phyloP scores from a whole-genome alignment of 2,888 invertebrate species.

The Marronus borbonicus region DNA sequence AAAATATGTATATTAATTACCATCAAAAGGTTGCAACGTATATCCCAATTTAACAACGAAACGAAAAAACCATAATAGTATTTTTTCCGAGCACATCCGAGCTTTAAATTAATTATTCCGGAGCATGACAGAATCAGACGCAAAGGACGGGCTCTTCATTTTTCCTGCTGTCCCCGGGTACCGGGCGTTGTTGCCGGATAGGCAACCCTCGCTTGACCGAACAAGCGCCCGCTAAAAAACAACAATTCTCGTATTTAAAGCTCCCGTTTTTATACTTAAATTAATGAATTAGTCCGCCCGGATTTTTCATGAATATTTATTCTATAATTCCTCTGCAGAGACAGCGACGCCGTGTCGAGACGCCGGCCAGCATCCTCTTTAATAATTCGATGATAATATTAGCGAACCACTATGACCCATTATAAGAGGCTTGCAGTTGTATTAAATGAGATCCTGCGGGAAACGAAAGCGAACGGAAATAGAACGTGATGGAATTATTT shows the following conservation, averaged over 20 bases:
- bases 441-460: neutral
- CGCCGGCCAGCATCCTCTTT: neutral
- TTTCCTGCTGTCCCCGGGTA: neutral
- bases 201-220: slow-evolving; percentile 20
- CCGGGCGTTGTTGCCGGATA: neutral
- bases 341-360: neutral
- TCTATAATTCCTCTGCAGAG: slow-evolving; percentile 28
- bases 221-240: slow-evolving; percentile 13
- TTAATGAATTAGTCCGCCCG: slow-evolving; percentile 34
- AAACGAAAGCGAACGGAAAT: slow-evolving; percentile 5
- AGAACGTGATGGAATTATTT: neutral
- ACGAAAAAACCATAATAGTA: slow-evolving; percentile 12
- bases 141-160: slow-evolving; percentile 3
- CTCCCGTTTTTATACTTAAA: slow-evolving; percentile 33
- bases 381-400: neutral
- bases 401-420: neutral
- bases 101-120: slow-evolving; percentile 27
- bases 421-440: slow-evolving; percentile 5
- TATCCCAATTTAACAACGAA: slow-evolving; percentile 1
- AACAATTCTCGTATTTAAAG: slow-evolving; percentile 24
- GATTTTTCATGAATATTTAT: slow-evolving; percentile 41
- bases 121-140: slow-evolving; percentile 18
- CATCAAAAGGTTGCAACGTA: neutral
- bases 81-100: slow-evolving; percentile 19
- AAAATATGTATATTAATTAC: slow-evolving; percentile 19